phyloP scores from a whole-genome alignment of 2,888 invertebrate genomes.

The Cistogaster globosa region DNA sequence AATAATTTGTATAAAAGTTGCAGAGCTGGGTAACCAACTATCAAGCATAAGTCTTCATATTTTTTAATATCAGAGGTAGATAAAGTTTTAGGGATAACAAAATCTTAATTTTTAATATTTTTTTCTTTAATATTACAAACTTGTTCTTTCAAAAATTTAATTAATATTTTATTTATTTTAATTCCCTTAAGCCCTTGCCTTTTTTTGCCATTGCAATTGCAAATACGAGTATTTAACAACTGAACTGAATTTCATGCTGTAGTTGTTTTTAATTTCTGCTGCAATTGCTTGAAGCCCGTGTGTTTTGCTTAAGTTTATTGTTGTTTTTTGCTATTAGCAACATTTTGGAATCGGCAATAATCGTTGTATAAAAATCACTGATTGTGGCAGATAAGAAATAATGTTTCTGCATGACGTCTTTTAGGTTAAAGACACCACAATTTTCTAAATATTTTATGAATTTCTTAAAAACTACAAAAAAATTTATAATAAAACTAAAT shows the following conservation, averaged over 20 bases:
- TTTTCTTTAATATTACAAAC: too few species aligned
- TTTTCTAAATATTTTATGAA: constrained; percentile 23
- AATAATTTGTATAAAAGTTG: neutral
- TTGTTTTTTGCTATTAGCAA: constrained; percentile 74
- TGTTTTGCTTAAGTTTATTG: constrained; percentile 19
- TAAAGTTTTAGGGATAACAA: too few species aligned
- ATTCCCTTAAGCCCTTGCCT: constrained; percentile 6
- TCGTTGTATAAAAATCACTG: constrained; percentile 65
- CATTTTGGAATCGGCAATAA: constrained; percentile 73
- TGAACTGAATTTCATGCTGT: constrained; percentile 54
- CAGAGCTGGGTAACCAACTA: neutral
- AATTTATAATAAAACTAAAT: too few species aligned
- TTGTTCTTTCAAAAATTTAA: too few species aligned
- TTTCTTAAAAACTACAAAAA: neutral
- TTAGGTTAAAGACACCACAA: constrained; percentile 7
- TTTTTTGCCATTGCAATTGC: too few species aligned
- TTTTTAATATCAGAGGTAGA: too few species aligned
- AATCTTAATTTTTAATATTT: too few species aligned
- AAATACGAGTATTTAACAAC: constrained; percentile 50
- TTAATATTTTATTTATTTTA: neutral
- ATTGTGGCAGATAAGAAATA: constrained; percentile 69
- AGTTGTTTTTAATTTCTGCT: constrained; percentile 61
- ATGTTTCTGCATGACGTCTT: constrained; percentile 53
- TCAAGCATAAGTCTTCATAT: too few species aligned
- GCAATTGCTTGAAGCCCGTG: constrained; percentile 57